phyloP scores from a whole-genome alignment of 2,888 invertebrate species.

The Pandemis corylana region DNA sequence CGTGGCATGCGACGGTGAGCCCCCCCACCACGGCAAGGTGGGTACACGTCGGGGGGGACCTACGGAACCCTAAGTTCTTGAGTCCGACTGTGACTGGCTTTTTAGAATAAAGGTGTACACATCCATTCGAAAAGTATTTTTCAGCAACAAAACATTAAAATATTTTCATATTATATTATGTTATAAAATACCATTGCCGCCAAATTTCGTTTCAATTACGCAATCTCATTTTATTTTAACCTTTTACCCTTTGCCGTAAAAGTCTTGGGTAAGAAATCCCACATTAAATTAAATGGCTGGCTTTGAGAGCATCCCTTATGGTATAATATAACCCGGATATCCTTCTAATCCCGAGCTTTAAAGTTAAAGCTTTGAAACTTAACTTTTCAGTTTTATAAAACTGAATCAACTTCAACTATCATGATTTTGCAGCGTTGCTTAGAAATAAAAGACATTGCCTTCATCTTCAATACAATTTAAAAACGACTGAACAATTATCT shows the following conservation, averaged over 20 bases:
- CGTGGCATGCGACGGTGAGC: too few relatives aligned
- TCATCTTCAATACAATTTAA: too few relatives aligned
- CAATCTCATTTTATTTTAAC: conserved; percentile 32
- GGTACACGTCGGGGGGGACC: too few relatives aligned
- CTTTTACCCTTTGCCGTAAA: conserved; percentile 48
- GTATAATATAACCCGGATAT: conserved; percentile 58
- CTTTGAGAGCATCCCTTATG: conserved; percentile 61
- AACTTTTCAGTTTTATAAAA: conserved; percentile 38
- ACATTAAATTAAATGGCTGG: conserved; percentile 59
- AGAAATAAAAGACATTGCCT: too few relatives aligned
- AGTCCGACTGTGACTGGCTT: too few relatives aligned
- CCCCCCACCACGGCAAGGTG: too few relatives aligned
- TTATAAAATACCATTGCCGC: neutral
- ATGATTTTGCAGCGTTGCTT: conserved; percentile 8
- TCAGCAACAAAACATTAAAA: neutral
- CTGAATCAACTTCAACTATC: conserved; percentile 19
- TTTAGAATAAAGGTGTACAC: too few relatives aligned
- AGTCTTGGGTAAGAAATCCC: conserved; percentile 48
- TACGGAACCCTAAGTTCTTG: too few relatives aligned
- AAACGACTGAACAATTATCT: neutral
- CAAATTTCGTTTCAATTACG: conserved; percentile 23
- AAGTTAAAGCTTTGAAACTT: conserved; percentile 30
- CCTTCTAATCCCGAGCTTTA: conserved; percentile 57
- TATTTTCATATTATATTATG: neutral
- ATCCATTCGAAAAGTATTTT: too few relatives aligned